phyloP scores from a whole-genome alignment of 2,797 vertebrate species.

The Rhinella marina region DNA sequence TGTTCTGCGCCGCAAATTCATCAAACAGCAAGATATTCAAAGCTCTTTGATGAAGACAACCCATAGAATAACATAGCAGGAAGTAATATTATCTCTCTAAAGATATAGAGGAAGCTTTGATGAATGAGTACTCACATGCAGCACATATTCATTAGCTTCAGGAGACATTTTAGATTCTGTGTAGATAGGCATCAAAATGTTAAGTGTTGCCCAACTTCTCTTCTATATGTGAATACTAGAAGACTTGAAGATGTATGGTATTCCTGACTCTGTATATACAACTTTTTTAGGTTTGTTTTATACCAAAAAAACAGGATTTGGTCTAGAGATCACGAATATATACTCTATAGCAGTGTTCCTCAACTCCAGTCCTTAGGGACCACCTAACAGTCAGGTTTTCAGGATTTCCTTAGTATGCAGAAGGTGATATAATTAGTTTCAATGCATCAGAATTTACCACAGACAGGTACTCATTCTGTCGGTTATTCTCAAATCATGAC shows the following conservation, averaged over 20 bases:
- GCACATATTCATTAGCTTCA: neutral
- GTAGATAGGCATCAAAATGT: slow-evolving; percentile 1
- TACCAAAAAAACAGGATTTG: neutral
- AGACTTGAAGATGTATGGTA: neutral
- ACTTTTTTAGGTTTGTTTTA: neutral
- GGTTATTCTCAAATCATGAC: too few species aligned
- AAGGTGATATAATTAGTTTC: too few species aligned
- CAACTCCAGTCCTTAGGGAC: too few species aligned
- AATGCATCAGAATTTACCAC: too few species aligned
- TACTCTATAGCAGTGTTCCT: too few species aligned
- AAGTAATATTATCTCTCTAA: slow-evolving; percentile 38
- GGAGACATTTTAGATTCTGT: neutral
- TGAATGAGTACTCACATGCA: neutral
- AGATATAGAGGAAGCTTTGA: neutral
- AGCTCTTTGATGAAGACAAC: slow-evolving; percentile 49
- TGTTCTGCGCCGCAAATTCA: slow-evolving; percentile 27
- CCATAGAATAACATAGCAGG: slow-evolving; percentile 35
- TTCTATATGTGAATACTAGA: neutral
- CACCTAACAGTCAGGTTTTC: too few species aligned
- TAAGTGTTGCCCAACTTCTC: slow-evolving; percentile 14
- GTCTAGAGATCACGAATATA: neutral
- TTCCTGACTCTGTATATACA: neutral
- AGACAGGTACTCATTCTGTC: too few species aligned
- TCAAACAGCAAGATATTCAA: slow-evolving; percentile 52
- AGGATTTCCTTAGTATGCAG: too few species aligned